A percentile compares a stretch with the other conserved stretches of the same genome.
Conservation (phyloP, 2,113 vertebrate genomes). For the Sapajus apella region DNA sequence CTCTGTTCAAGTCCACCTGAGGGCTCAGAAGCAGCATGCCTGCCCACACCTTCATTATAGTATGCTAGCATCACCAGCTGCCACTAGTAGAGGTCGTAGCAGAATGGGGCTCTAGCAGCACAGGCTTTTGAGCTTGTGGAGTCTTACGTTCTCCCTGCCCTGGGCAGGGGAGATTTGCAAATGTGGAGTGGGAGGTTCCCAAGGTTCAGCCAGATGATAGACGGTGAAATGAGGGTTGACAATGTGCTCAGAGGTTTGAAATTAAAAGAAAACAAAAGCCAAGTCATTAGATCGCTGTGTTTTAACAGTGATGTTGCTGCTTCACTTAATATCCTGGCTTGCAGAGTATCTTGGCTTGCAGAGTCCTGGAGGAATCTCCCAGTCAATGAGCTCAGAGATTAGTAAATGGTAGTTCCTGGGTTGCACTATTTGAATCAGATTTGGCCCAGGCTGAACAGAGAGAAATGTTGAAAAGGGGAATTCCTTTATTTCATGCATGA, state of each 20-base stretch:
- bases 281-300: background rate
- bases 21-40: background rate
- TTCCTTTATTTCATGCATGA: background rate
- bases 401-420: background rate
- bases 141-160: rapidly evolving
- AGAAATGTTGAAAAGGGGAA: background rate
- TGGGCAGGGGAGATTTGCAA: background rate
- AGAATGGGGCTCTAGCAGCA: rapidly evolving
- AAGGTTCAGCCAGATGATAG: background rate
- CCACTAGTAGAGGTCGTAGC: background rate
- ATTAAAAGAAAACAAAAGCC: background rate
- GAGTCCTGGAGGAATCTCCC: background rate
- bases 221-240: background rate
- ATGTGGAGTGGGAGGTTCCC: background rate
- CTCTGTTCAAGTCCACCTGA: background rate
- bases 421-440: background rate
- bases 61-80: background rate
- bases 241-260: rapidly evolving
- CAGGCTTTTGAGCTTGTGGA: background rate
- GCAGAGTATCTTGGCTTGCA: background rate
- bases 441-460: background rate
- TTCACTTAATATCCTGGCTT: background rate
- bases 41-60: background rate
- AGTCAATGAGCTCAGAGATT: background rate
- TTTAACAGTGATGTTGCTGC: background rate